Percentiles rank a stretch among this genome's conserved stretches.
Evolutionary conservation across 2,888 invertebrate genomes (phyloP).

Genomic region (Scaptomyza tumidula): DNA sequence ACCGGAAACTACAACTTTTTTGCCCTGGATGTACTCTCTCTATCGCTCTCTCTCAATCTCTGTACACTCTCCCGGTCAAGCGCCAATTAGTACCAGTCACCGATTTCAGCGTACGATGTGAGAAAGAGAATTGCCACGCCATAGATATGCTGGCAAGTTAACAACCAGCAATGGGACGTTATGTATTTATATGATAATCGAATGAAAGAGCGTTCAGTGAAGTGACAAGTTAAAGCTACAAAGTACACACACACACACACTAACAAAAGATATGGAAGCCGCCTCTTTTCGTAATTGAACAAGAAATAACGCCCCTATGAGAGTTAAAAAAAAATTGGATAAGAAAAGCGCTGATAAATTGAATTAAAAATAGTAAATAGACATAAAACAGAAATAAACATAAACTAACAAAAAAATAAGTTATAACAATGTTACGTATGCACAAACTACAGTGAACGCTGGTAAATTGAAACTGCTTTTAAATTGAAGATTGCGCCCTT

Average conservation of each 20-base stretch:
- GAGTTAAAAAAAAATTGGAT: conserved; percentile 50
- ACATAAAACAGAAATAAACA: conserved; percentile 10
- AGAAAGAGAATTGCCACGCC: conserved; percentile 26
- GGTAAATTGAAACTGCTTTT: neutral
- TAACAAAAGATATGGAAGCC: conserved; percentile 31
- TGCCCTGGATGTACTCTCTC: conserved; percentile 7
- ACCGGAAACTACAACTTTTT: conserved; percentile 43
- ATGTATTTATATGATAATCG: conserved; percentile 54
- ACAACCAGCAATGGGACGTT: conserved; percentile 38
- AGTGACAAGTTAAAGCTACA: conserved; percentile 40
- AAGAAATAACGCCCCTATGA: conserved; percentile 72
- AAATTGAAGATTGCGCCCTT: neutral
- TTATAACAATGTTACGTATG: conserved; percentile 23
- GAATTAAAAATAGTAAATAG: conserved; percentile 41
- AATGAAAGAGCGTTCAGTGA: conserved; percentile 25
- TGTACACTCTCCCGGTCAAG: conserved; percentile 15
- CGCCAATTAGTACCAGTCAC: conserved; percentile 75
- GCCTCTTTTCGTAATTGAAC: conserved; percentile 66
- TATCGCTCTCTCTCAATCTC: conserved; percentile 4
- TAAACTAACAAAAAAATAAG: conserved; percentile 10
- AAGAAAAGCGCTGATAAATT: conserved; percentile 66
- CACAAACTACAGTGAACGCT: neutral
- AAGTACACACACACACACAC: conserved; percentile 23
- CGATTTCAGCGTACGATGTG: conserved; percentile 25
- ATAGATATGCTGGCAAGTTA: conserved; percentile 54